Conservation (phyloP, 2,888 invertebrate species). For the Mimas tiliae region DNA sequence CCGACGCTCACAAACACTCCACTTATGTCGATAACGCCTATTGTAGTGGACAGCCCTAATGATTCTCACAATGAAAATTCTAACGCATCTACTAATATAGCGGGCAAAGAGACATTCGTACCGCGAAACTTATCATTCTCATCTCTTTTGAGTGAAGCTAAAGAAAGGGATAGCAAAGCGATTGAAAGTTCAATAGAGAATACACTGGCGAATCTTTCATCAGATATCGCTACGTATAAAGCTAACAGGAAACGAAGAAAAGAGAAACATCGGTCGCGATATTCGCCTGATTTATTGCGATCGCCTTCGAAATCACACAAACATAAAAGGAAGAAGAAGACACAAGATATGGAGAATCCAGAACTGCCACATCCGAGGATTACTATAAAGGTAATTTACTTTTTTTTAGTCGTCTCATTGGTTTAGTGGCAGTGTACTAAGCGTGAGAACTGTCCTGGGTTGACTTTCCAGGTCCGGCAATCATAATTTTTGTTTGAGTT, state of each 20-base stretch:
- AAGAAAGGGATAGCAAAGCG: slow-evolving; percentile 74
- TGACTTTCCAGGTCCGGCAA: no score
- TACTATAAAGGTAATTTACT: slow-evolving; percentile 90
- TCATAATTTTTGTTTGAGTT: no score
- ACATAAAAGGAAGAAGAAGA: slow-evolving; percentile 92
- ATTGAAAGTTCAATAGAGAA: slow-evolving; percentile 79
- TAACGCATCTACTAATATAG: slow-evolving; percentile 67
- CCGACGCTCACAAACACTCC: slow-evolving; percentile 80
- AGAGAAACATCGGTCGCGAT: slow-evolving; percentile 91
- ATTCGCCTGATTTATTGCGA: slow-evolving; percentile 88
- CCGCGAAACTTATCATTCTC: slow-evolving; percentile 78
- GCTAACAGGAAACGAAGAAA: slow-evolving; percentile 88
- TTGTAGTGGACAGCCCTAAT: slow-evolving; percentile 80
- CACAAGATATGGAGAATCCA: slow-evolving; percentile 86
- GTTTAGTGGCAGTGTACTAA: no score
- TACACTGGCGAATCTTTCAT: slow-evolving; percentile 76
- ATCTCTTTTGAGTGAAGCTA: slow-evolving; percentile 72
- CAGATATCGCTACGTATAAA: slow-evolving; percentile 82
- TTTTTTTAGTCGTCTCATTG: no score
- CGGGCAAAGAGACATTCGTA: slow-evolving; percentile 59
- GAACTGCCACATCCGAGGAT: slow-evolving; percentile 88
- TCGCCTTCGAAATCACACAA: slow-evolving; percentile 90
- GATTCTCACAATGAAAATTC: slow-evolving; percentile 81
- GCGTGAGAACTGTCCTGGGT: no score
- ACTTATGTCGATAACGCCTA: slow-evolving; percentile 81